phyloP scores from a whole-genome alignment of 53 echinoderm and acorn worm genomes.

The Paracentrotus lividus region DNA sequence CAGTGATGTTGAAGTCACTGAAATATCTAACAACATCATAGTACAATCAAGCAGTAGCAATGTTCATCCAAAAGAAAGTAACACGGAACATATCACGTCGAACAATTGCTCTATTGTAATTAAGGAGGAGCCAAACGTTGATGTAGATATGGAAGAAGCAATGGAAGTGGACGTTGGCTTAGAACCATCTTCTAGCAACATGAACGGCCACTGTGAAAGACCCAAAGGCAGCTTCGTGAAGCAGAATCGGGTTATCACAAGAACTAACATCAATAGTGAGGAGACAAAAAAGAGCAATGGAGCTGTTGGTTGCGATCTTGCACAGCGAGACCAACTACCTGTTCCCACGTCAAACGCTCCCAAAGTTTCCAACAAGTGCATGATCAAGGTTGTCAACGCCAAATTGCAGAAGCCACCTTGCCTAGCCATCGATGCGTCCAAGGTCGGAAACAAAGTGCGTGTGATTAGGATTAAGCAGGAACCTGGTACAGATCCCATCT shows the following conservation, averaged over 20 bases:
- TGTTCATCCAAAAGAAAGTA: neutral
- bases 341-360: neutral
- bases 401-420: conserved; percentile 4
- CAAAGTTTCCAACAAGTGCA: conserved; percentile 10
- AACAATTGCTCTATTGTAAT: neutral
- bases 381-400: conserved; percentile 58
- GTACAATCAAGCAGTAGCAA: neutral
- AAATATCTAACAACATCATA: neutral
- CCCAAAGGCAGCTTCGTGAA: neutral
- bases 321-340: neutral
- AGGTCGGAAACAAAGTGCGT: conserved; percentile 7
- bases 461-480: conserved; percentile 66
- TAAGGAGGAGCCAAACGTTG: conserved; percentile 18
- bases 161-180: conserved; percentile 2
- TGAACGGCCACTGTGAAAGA: conserved; percentile 47
- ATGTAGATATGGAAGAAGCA: conserved; percentile 9
- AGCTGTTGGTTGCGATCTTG: conserved; percentile 7
- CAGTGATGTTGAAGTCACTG: neutral
- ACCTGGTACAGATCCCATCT: conserved; percentile 39
- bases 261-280: neutral
- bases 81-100: neutral
- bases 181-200: neutral
- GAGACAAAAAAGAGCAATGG: neutral
- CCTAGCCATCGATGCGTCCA: neutral
- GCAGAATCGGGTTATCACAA: conserved; percentile 7